Conservation (phyloP, 2,113 vertebrate species). For the Lynx canadensis region DNA sequence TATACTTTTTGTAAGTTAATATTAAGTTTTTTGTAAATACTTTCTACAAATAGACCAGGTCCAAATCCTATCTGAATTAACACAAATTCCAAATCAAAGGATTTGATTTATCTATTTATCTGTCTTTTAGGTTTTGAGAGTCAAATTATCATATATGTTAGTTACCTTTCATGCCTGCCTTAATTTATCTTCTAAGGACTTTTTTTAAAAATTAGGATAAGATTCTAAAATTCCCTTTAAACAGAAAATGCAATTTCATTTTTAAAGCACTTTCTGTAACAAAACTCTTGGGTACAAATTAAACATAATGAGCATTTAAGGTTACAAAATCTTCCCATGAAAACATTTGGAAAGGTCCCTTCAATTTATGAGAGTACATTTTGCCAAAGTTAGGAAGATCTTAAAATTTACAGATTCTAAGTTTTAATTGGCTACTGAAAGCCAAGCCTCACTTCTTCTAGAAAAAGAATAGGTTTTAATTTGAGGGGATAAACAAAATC, state of each 20-base stretch:
- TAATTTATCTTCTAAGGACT: neutral
- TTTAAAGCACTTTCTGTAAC: neutral
- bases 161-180: neutral
- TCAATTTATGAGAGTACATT: neutral
- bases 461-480: neutral
- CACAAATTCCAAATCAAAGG: neutral
- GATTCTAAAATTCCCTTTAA: neutral
- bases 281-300: neutral
- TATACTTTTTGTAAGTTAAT: neutral
- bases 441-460: neutral
- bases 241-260: neutral
- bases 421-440: neutral
- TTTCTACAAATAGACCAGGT: neutral
- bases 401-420: constrained; percentile 3
- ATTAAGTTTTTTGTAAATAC: neutral
- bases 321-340: neutral
- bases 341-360: neutral
- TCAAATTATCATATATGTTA: neutral
- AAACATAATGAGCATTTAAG: neutral
- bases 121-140: neutral
- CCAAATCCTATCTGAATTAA: neutral
- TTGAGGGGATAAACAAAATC: neutral
- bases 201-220: constrained; percentile 4
- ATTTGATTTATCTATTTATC: neutral
- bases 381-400: neutral